These are phyloP conservation scores for Bolinopsis microptera DNA, from an alignment of 37 sponge, comb jelly and placozoan species.

Conservation along the genomic window DNA sequence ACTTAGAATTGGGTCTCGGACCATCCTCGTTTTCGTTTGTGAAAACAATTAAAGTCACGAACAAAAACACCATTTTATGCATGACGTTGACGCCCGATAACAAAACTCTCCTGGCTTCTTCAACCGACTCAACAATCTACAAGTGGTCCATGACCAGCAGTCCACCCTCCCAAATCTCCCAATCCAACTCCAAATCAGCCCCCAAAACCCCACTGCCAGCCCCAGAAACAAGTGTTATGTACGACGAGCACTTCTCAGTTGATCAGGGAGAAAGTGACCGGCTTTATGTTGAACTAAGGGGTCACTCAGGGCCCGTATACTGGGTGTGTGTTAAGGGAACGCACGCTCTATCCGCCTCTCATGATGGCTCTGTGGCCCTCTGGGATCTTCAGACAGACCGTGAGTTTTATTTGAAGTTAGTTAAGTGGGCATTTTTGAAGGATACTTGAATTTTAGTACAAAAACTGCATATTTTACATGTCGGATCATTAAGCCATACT, in stretches of 20 bases:
- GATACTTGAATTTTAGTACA: no score
- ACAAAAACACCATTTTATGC: neutral
- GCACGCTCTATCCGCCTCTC: conserved; percentile 2
- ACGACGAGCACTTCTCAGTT: conserved; percentile 38
- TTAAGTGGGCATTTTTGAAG: no score
- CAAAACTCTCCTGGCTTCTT: neutral
- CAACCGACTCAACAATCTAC: conserved; percentile 20
- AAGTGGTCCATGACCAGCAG: neutral
- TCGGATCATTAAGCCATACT: no score
- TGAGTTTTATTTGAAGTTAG: neutral
- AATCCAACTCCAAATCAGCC: neutral
- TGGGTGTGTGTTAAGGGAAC: neutral
- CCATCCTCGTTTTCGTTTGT: conserved; percentile 11
- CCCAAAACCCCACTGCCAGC: conserved; percentile 12
- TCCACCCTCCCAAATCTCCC: neutral
- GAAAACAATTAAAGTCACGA: conserved; percentile 40
- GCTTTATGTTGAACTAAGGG: neutral
- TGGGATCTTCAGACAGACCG: conserved; percentile 17
- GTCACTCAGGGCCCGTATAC: conserved; percentile 52
- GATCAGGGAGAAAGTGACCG: conserved; percentile 2
- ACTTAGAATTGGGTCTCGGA: conserved; percentile 24
- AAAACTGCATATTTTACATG: no score
- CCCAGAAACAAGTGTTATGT: neutral
- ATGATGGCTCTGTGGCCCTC: neutral
- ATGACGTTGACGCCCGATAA: conserved; percentile 46